Base-by-base conservation (phyloP, 2,797 vertebrate species). In the Rhinophrynus dorsalis region DNA sequence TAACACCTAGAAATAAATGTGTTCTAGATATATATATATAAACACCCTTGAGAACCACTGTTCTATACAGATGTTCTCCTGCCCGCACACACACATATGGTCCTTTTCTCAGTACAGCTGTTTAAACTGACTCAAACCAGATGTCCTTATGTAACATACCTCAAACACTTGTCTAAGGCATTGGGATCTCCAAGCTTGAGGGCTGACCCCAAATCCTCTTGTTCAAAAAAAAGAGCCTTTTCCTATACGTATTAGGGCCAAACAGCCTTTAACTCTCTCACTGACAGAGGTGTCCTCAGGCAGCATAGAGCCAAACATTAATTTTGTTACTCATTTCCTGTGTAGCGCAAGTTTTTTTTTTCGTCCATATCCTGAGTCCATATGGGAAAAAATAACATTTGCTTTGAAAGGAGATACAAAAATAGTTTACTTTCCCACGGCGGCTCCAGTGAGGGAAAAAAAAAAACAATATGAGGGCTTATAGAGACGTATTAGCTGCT, bases 341-440 rank as follows among this genome's bases (percentile, higher is more conserved):
- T 42, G n/a, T 33, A 7, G 12, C 8, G 8, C 8, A 26, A 15
- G 35, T 59, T 15, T 42, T 23, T 35, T 21, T 56, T 35, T 29
- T 30, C 18, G n/a, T 32, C 18, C 18, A 5, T 13, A 37, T 56
- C 54, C 54, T 20, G 32, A 35, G 23, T 27, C 37, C 35, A 42
- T 29, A 24, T 59, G 56, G 37, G 56, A 59, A 59, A 58, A 42
- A 59, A 44, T 38, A 27, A 10, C 23, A 59, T 58, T 40, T 58
- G 3, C 33, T 33, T 59, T 40, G 37, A 42, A 59, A 42, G 23
- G 20, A 2, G 10, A 42, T 38, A 56, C 30, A 56, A 56, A 37
- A 56, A 35, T 27, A 44, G 56, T 42, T 59, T 44, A 42, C 24
- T 40, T 59, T 59, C 56, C 56, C 56, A 59, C 38, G 37, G 23